Evolutionary conservation across 2,888 invertebrate species (phyloP), one percentile per base, ranked within the genome.

Genomic region (Phaedon cochleariae): DNA sequence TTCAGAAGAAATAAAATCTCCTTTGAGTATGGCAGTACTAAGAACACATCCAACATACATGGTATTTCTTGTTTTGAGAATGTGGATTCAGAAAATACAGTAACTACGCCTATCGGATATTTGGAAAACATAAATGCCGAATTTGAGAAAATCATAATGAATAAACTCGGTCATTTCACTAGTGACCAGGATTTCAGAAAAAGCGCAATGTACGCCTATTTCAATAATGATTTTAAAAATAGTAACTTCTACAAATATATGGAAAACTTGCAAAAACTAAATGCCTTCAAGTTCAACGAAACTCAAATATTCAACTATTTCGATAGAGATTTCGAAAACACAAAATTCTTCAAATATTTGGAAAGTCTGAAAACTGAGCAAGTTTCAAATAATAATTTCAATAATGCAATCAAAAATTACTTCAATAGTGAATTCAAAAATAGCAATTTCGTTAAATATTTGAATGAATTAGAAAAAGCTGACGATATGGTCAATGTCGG

Each of bases 181-280:
- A 7, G 31, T 17, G 21, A 17, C 9, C 12, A 37, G 9, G 20
- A 18, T 31, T 34, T 15, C n/a, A 41, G 37, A 21, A 54, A 20
- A 41, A 37, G n/a, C n/a, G 31, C 54, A 10, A 49, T 60, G 55
- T 60, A 64, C 26, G 20, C 55, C 15, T 65, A 65, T 46, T 65
- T 65, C 18, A 62, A 65, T 34, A 53, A 53, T 12, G 62, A 62
- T 46, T 65, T 65, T 34, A 54, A 59, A 45, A 59, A 61, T 18
- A 61, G 61, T 29, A 58, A 65, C 26, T 65, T 65, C 31, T 65
- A 62, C 37, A 62, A 59, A 49, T 59, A 61, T 20, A 26, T 58
- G 45, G 29, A 53, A 45, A 48, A 22, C 34, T 58, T 63, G 15
- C 49, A 53, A 55, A 45, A 59, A 21, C 17, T 37, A 1, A 48